Evolutionary conservation across 2,888 invertebrate genomes (phyloP).

Genomic region (Caenorhabditis macrosperma): DNA sequence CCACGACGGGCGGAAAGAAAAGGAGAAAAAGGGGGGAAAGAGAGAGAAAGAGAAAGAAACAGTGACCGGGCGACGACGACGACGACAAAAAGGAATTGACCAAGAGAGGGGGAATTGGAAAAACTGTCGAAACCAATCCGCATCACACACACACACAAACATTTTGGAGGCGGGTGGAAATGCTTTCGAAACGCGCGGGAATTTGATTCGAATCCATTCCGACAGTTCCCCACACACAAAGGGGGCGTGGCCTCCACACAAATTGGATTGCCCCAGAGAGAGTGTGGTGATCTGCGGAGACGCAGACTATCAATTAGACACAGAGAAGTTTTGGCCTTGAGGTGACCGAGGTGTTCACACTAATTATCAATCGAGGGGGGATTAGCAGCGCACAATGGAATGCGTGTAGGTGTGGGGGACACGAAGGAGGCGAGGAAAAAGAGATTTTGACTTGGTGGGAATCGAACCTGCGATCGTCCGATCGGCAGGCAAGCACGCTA

Average conservation of each 20-base stretch:
- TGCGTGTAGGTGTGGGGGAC: too few species aligned
- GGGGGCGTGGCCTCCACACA: neutral
- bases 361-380: slow-evolving; percentile 35
- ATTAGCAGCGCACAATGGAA: slow-evolving; percentile 8
- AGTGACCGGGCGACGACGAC: too few species aligned
- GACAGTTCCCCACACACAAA: slow-evolving; percentile 15
- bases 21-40: neutral
- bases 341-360: slow-evolving; percentile 24
- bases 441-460: slow-evolving; percentile 10
- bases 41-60: too few species aligned
- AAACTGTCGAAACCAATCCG: slow-evolving; percentile 39
- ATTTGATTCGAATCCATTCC: slow-evolving; percentile 39
- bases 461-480: too few species aligned
- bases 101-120: neutral
- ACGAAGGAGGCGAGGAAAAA: too few species aligned
- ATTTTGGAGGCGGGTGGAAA: neutral
- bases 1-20: neutral
- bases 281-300: neutral
- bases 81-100: neutral
- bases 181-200: slow-evolving; percentile 5
- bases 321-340: slow-evolving; percentile 18
- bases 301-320: slow-evolving; percentile 22
- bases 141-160: too few species aligned
- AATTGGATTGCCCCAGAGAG: slow-evolving; percentile 10
- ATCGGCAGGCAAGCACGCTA: too few species aligned